These are phyloP conservation scores for Pogonocichla stellata DNA, from an alignment of 2,113 vertebrate genomes.

Conservation along the genomic window DNA sequence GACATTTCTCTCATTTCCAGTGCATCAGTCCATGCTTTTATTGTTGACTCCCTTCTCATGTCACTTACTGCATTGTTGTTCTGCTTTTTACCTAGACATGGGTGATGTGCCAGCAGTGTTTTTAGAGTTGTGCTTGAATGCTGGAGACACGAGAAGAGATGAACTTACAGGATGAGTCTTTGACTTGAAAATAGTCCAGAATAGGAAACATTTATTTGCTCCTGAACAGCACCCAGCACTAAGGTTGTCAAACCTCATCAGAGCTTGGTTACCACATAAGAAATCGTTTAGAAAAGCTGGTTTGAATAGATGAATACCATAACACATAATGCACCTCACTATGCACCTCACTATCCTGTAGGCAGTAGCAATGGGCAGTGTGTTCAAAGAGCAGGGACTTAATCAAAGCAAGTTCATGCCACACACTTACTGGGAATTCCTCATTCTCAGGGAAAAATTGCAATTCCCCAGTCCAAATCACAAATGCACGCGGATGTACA, in stretches of 20 bases:
- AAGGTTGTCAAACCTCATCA: not conserved
- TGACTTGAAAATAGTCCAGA: not conserved
- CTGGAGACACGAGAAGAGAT: fast-evolving
- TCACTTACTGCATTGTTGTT: not conserved
- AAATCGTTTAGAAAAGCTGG: not conserved
- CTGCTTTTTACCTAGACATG: not conserved
- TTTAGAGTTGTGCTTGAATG: not conserved
- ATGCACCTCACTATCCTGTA: not conserved
- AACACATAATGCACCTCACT: not conserved
- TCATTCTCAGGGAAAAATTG: not conserved
- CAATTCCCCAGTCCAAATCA: not conserved
- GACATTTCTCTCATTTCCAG: not conserved
- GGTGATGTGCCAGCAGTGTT: not conserved
- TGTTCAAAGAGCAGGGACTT: not conserved
- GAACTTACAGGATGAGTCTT: not conserved
- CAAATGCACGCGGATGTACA: fast-evolving
- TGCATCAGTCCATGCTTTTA: not conserved
- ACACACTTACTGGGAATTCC: not conserved
- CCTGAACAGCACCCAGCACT: not conserved
- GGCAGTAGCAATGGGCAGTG: fast-evolving
- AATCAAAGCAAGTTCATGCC: not conserved
- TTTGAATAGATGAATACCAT: not conserved
- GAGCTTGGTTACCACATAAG: not conserved
- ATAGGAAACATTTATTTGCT: not conserved
- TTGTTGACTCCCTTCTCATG: not conserved